These are phyloP conservation scores for Spinus pinus DNA, from an alignment of 2,797 vertebrate species.

Conservation along the genomic window DNA sequence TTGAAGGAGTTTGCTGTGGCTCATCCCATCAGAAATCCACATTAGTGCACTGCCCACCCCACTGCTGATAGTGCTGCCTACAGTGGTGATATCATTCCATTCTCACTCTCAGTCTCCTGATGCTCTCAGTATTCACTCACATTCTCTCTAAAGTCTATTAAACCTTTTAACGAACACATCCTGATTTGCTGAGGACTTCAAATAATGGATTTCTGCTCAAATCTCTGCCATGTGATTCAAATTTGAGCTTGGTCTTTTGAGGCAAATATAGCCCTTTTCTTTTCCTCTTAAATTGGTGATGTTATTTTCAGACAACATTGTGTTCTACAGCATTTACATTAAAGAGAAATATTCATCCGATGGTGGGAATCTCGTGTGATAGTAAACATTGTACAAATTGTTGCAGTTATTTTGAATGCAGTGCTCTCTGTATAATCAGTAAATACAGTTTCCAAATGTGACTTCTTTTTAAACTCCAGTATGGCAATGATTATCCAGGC, in stretches of 20 bases:
- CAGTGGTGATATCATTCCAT: not conserved
- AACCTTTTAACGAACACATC: not conserved
- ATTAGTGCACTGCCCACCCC: not conserved
- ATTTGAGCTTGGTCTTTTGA: not conserved
- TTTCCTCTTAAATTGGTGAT: not conserved
- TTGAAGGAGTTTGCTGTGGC: not conserved
- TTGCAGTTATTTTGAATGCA: conserved; percentile 9
- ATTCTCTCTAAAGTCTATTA: not conserved
- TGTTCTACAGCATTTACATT: not conserved
- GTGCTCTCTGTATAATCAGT: not conserved
- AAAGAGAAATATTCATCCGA: not conserved
- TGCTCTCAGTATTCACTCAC: not conserved
- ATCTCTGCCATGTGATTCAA: not conserved
- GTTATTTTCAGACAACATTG: not conserved
- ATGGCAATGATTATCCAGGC: not conserved
- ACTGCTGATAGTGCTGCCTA: not conserved
- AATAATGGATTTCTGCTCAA: not conserved
- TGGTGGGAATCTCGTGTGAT: not conserved
- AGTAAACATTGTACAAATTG: not conserved
- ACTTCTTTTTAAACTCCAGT: not conserved
- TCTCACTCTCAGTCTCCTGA: not conserved
- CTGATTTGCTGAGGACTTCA: not conserved
- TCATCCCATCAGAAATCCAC: not conserved
- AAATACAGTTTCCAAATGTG: not conserved
- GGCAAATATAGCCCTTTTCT: not conserved